phyloP scores from a whole-genome alignment of 1,140 invertebrate species.

The Microplitis mediator region DNA sequence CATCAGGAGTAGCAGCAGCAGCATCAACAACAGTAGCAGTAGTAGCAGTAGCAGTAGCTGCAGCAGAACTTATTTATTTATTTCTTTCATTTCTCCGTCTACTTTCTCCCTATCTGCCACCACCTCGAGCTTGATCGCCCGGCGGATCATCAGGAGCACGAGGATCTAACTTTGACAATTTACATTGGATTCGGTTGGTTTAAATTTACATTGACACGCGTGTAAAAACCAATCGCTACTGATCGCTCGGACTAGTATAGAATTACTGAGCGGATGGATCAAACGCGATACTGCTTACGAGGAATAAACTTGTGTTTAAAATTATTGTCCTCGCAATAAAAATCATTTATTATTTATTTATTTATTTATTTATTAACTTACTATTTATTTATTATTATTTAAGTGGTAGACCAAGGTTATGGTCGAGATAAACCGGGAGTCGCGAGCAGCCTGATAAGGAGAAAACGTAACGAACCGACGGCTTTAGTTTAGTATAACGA shows the following conservation, averaged over 20 bases:
- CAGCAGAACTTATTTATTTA: too few species aligned
- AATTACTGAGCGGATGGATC: not conserved
- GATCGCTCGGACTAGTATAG: not conserved
- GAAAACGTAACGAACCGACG: slow-evolving; percentile 29
- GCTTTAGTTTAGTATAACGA: slow-evolving; percentile 21
- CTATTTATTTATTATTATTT: too few species aligned
- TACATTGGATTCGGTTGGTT: slow-evolving; percentile 44
- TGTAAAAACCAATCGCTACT: slow-evolving; percentile 48
- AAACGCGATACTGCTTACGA: not conserved
- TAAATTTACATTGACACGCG: slow-evolving; percentile 58
- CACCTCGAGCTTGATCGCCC: not conserved
- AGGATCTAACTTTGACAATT: slow-evolving; percentile 33
- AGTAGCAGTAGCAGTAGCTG: too few species aligned
- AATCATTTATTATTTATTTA: too few species aligned
- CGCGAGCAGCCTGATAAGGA: slow-evolving; percentile 42
- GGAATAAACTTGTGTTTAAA: not conserved
- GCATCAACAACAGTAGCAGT: too few species aligned
- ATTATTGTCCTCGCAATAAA: too few species aligned
- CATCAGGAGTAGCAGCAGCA: too few species aligned
- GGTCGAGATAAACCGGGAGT: slow-evolving; percentile 49
- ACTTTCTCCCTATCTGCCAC: not conserved
- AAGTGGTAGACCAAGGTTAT: slow-evolving; percentile 45
- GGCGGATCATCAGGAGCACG: not conserved
- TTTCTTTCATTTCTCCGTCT: not conserved
- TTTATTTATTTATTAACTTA: too few species aligned